Evolutionary conservation across 2,888 invertebrate genomes (phyloP), one percentile per base, ranked within the genome.

Genomic region (Aspidiotus rigidus): DNA sequence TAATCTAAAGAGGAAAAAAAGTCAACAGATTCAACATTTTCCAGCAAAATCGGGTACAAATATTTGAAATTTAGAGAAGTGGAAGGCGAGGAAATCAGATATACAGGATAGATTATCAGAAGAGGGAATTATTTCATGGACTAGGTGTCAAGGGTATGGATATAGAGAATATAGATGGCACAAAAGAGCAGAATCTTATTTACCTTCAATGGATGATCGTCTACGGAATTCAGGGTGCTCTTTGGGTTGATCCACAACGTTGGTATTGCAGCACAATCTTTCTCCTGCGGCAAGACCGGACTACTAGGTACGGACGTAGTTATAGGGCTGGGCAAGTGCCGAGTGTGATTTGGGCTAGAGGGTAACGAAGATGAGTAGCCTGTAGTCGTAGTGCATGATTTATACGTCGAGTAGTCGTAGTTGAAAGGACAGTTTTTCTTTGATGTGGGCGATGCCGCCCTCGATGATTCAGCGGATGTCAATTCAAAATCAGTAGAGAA

Each of bases 401-500:
- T 41, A 15, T 41, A n/a, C n/a, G 62, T 62, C 41, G 41, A 16
- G 41, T 11, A n/a, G 9, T 9, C 62, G 2, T 7, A 41, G 11
- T 28, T 5, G 44, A 40, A 28, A 6, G 40, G 42, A 39, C 28
- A 53, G 7, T n/a, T 16, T 59, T 66, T 60, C n/a, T 61, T 60
- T 7, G 40, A 64, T n/a, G 55, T 44, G 9, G 56, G n/a, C 54
- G 59, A 53, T n/a, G 62, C 40, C n/a, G 15, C 39, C 7, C 28
- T n/a, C 7, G 60, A 67, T 13, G 16, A 41, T 10, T 71, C 73
- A 10, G 59, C 72, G n/a, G 71, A 72, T 11, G 71, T 73, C 13
- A 62, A 15, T 42, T 72, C 72, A 40, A 66, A 71, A 69, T 72
- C 72, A 2, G 73, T 71, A 49, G 60, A 70, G 17, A 63, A 55